Base-by-base conservation (phyloP, 2,113 vertebrate genomes). In the Leiothrix lutea region DNA sequence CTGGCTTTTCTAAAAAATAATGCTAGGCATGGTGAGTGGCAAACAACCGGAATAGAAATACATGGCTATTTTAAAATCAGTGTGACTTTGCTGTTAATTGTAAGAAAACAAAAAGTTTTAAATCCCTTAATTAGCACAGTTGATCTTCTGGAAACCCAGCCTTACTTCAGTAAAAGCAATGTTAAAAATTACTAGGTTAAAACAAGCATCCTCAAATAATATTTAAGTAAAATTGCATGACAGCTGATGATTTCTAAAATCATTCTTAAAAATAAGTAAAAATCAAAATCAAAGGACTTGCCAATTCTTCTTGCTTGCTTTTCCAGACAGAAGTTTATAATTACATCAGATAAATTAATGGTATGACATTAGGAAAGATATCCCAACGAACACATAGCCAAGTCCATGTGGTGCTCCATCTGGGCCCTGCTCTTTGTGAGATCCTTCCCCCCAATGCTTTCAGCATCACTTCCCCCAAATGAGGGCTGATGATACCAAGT, bases 401-500 rank as follows among this genome's bases (percentile, higher is more conserved):
- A 18, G 16, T 50, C 23, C 11, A 6, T 12, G 24, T 3, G 26
- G 14, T 12, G 9, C 54, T 53, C 54, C 28, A 35, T 3, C 19
- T 33, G 36, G 20, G 5, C 6, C 24, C 29, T 25, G 19, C 8
- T 9, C 33, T 75, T 11, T 20, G 44, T 5, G 23, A 74, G n/a
- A 62, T 25, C 44, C 45, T 60, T 31, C 14, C 35, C 42, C 6
- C 0, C 14, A 14, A 1, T 18, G 11, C 26, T 75, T 50, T 66
- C 1, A 2, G 36, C 13, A 51, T 6, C 33, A 35, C 20, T 57
- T 51, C 57, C 70, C 61, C 21, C n/a, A 80, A 62, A 35, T 0
- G 1, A 71, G 31, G 3, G 22, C 17, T 23, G n/a, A 45, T 3
- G 3, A 36, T 11, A 45, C 0, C 0, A 0, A 65, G 28, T 1